phyloP scores from a whole-genome alignment of 1,140 invertebrate genomes.

The Leptinotarsa defecta region DNA sequence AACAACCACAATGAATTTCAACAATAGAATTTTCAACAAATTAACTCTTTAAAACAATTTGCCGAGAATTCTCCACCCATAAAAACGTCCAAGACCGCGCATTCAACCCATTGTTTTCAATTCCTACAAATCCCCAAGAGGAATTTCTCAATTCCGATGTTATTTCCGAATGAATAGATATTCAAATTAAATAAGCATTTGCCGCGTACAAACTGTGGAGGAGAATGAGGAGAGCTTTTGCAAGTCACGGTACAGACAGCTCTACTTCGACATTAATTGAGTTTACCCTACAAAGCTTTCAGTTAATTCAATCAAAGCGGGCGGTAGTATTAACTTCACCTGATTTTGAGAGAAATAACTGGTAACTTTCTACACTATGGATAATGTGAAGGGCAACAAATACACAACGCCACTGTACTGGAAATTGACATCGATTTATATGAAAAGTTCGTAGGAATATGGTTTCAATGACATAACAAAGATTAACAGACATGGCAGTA shows the following conservation, averaged over 20 bases:
- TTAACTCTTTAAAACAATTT: neutral
- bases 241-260: neutral
- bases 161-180: slow-evolving; percentile 8
- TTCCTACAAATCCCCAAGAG: slow-evolving; percentile 1
- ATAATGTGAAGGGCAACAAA: no score
- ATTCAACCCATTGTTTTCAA: neutral
- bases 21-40: neutral
- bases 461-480: neutral
- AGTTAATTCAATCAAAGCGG: neutral
- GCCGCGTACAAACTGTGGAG: neutral
- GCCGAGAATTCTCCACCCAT: neutral
- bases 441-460: no score
- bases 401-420: no score
- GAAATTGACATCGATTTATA: no score
- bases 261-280: slow-evolving; percentile 2
- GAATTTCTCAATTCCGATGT: slow-evolving; percentile 6
- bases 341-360: no score
- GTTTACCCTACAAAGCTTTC: slow-evolving; percentile 2
- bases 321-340: no score
- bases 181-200: slow-evolving; percentile 3
- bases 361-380: no score
- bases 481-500: neutral
- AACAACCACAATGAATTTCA: neutral
- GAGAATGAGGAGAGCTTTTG: neutral
- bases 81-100: neutral